These are phyloP conservation scores for Odontocolon sp. DNA, from an alignment of 2,888 invertebrate genomes.

Conservation along the genomic window DNA sequence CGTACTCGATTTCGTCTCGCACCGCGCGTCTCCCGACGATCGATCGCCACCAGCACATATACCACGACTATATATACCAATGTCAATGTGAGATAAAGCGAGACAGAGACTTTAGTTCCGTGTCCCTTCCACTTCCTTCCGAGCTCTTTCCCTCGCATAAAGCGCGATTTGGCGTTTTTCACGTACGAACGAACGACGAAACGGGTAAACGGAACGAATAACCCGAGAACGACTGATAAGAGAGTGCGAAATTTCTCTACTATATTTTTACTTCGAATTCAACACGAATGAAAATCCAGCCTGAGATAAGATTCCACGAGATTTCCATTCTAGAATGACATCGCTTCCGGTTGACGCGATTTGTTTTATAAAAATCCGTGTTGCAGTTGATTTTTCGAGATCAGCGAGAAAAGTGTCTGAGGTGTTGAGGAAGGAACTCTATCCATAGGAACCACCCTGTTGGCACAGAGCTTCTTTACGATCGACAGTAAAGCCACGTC, in stretches of 20 bases:
- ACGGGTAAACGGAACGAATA: conserved; percentile 1
- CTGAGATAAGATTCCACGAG: background rate
- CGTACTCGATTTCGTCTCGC: no score
- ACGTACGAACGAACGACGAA: conserved; percentile 27
- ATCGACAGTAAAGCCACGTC: conserved; percentile 56
- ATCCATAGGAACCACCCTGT: conserved; percentile 3
- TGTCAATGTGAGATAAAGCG: background rate
- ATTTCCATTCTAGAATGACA: background rate
- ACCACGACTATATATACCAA: background rate
- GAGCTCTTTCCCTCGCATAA: conserved; percentile 13
- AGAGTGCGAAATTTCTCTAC: background rate
- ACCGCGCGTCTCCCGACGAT: no score
- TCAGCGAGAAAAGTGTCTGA: background rate
- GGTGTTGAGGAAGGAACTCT: conserved; percentile 15
- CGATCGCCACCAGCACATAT: conserved; percentile 45
- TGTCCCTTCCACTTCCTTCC: conserved; percentile 31
- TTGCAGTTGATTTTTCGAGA: conserved; percentile 18
- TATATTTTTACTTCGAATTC: background rate
- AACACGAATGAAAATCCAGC: background rate
- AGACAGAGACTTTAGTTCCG: conserved; percentile 15
- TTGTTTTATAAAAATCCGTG: conserved; percentile 34
- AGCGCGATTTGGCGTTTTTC: conserved; percentile 53
- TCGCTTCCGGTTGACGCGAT: background rate
- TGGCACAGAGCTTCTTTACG: conserved; percentile 48
- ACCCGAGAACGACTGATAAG: conserved; percentile 1